Conservation (phyloP, 2,888 invertebrate genomes). For the Nebria salina region DNA sequence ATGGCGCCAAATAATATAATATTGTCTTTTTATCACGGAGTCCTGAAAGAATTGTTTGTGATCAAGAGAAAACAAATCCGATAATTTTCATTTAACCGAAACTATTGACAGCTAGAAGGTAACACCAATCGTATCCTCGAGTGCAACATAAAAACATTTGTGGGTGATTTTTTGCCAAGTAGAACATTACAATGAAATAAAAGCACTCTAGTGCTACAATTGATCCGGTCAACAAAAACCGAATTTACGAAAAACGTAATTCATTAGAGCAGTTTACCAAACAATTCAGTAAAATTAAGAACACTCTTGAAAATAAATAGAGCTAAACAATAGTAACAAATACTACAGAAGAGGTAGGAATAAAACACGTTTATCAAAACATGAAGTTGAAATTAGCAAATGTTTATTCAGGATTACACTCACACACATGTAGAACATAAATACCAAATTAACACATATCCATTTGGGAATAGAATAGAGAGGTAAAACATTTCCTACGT, state of each 20-base stretch:
- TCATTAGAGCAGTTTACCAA: no score
- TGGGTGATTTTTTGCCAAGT: no score
- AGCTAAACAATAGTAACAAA: background rate
- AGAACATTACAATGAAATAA: no score
- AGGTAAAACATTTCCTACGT: background rate
- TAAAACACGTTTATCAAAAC: background rate
- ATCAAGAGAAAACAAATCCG: background rate
- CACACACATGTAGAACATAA: background rate
- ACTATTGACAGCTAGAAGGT: no score
- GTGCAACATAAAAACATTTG: no score
- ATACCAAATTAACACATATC: background rate
- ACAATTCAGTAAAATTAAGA: no score
- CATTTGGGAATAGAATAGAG: background rate
- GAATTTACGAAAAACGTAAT: no score
- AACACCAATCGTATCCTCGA: no score
- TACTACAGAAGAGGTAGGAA: background rate
- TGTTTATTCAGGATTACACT: background rate
- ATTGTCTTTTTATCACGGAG: background rate
- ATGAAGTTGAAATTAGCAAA: background rate
- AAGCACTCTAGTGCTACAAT: no score
- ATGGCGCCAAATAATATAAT: background rate
- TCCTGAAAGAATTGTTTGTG: background rate
- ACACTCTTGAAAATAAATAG: no score
- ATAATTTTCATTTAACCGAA: background rate
- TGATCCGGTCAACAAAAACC: no score